Base-by-base conservation (phyloP, 2,113 vertebrate species). In the Psammodynastes pulverulentus region DNA sequence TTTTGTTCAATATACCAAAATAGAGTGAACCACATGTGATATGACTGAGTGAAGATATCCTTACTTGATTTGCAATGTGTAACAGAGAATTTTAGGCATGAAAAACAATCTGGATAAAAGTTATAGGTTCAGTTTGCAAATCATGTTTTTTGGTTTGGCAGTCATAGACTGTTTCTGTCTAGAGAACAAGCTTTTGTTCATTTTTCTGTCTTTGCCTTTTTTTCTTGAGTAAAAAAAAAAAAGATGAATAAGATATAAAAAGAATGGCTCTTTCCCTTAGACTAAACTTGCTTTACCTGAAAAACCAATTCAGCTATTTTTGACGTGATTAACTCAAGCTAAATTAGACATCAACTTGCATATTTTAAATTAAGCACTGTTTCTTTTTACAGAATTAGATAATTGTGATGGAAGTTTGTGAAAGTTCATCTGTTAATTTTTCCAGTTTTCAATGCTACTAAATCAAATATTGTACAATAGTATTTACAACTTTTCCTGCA, bases 251-350 rank as follows among this genome's bases (percentile, higher is more conserved):
- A 86, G 26, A 72, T 92, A 92, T 93, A 56, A 92, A 93, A 45
- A 88, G 45, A 49, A n/a, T 86, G 89, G 52, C 53, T 67, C 6
- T 95, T 95, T 94, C 89, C 29, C 51, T 93, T 94, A 45, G 19
- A 17, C 58, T 92, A 53, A 92, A 94, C 87, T 86, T 95, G 45
- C 39, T 91, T 96, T 87, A 96, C 84, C 43, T 92, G 15, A 89
- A 54, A 93, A 90, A 84, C 85, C 49, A 84, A 0, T 95, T 94
- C 94, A 94, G 26, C 46, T 93, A 90, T 43, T 92, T 54, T 23
- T 89, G 85, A 91, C 86, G 45, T 93, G 29, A 29, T 90, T 91
- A 54, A 94, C 95, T 96, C 95, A 92, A 1, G 94, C 84, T 93
- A 43, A 87, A 79, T 96, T 92, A 45, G 15, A 1, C 0, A 13